Evolutionary conservation across 2,888 invertebrate species (phyloP).

Genomic region (Melieria picta): DNA sequence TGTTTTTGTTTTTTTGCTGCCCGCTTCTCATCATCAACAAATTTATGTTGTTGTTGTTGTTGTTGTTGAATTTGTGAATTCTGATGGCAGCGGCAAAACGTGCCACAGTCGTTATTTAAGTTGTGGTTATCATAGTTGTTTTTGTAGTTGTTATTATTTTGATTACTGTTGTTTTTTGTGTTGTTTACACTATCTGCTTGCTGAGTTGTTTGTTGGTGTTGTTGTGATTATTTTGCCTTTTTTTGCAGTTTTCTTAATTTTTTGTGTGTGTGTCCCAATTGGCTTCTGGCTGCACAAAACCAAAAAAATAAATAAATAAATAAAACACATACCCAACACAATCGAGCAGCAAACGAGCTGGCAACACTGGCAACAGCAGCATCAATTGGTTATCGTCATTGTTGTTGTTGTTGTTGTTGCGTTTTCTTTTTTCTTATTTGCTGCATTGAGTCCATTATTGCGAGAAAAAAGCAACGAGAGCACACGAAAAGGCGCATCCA

Average conservation of each 20-base stretch:
- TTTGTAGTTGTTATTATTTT: background rate
- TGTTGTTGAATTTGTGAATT: background rate
- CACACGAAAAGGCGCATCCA: no score
- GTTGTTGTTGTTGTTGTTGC: no score
- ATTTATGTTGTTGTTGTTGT: slow-evolving; percentile 6
- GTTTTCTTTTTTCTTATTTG: no score
- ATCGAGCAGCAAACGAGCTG: background rate
- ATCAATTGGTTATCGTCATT: background rate
- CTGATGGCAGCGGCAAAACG: slow-evolving; percentile 21
- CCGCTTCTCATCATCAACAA: no score
- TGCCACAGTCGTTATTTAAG: slow-evolving; percentile 22
- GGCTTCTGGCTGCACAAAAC: background rate
- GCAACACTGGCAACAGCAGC: background rate
- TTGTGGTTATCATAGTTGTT: background rate
- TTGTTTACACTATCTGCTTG: background rate
- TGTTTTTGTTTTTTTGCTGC: background rate
- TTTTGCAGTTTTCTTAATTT: background rate
- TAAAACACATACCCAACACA: no score
- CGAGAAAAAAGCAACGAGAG: no score
- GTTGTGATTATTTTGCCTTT: background rate
- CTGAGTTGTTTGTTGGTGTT: background rate
- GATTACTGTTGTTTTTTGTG: background rate
- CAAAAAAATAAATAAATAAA: no score
- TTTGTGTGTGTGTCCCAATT: background rate
- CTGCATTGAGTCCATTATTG: no score